Base-by-base conservation (phyloP, 2,797 vertebrate species). In the Pipistrellus nathusii region DNA sequence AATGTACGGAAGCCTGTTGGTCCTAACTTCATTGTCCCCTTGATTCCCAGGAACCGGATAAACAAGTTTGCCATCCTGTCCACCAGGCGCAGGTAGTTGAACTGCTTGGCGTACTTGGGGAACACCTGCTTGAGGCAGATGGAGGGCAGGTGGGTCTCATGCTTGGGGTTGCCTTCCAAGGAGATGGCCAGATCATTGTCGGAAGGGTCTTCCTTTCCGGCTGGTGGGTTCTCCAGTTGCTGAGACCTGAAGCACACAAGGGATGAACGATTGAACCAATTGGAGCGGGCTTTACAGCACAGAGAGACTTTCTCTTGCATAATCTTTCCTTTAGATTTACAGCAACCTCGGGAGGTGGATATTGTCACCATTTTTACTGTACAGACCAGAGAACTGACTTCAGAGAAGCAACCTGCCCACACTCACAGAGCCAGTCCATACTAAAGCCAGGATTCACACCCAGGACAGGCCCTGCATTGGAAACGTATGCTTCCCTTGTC, bases 1-100 rank as follows among this genome's bases (percentile, higher is more conserved):
- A 99, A 99, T 0, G 99, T 99, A 14, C 99, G 98, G 97, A 99
- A 99, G 6, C 99, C 99, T 0, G 99, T 99, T 0, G 99, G 99
- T 0, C 99, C 99, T 95, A 99, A 85, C 51, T 99, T 99, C 97
- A 99, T 99, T 0, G 99, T 99, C 7, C 99, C 99, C 85, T 99
- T 99, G 73, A 99, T 98, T 0, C 99, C 99, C 0, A 99, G 99
- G 98, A 99, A 99, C 62, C 99, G 99, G 94, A 99, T 98, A 91
- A 99, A 99, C 14, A 99, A 97, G 0, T 98, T 97, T 0, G 99
- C 98, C 92, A 99, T 99, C 10, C 99, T 98, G 96, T 99, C 99
- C 97, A 99, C 98, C 35, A 99, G 97, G 3, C 99, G 98, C 98
- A 99, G 98, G 96, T 99, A 98, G 98, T 97, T 98, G 95, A 99